A percentile compares a stretch with the other conserved stretches of the same genome.
Conservation (phyloP, 1,140 invertebrate species). For the Hylaeus anthracinus region DNA sequence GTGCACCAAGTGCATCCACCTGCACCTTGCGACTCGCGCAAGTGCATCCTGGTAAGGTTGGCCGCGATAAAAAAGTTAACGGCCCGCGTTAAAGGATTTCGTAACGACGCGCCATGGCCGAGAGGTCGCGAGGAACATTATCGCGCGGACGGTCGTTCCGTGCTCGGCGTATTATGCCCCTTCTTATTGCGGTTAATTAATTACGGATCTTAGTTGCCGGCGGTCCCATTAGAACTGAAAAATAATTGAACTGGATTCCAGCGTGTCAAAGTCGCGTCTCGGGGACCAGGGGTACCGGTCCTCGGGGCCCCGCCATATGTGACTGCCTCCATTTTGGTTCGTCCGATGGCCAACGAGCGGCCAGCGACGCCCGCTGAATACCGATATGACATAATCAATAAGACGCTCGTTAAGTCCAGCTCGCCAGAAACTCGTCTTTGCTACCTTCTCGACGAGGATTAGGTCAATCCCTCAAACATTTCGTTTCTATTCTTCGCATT, state of each 20-base stretch:
- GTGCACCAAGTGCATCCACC: conserved; percentile 1
- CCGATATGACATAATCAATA: conserved; percentile 20
- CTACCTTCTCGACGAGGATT: not conserved
- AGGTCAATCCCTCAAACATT: too few species aligned
- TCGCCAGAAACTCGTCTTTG: not conserved
- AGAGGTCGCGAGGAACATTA: conserved; percentile 41
- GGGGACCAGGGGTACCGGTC: not conserved
- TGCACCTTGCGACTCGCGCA: conserved; percentile 3
- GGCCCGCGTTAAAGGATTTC: conserved; percentile 33
- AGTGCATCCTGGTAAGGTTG: not conserved
- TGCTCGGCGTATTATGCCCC: not conserved
- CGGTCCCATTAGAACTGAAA: conserved; percentile 53
- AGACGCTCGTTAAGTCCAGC: not conserved
- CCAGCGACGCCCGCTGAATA: conserved; percentile 10
- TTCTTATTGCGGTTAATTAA: conserved; percentile 58
- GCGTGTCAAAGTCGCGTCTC: conserved; percentile 42
- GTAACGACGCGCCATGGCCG: conserved; percentile 24
- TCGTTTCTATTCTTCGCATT: too few species aligned
- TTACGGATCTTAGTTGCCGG: conserved; percentile 41
- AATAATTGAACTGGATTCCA: conserved; percentile 66
- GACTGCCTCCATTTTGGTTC: conserved; percentile 42
- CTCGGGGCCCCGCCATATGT: not conserved
- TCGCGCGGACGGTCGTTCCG: conserved; percentile 29
- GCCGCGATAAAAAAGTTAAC: conserved; percentile 42
- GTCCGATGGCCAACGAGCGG: conserved; percentile 20